Conservation (phyloP, 2,888 invertebrate genomes). For the Nasonovia ribisnigri region DNA sequence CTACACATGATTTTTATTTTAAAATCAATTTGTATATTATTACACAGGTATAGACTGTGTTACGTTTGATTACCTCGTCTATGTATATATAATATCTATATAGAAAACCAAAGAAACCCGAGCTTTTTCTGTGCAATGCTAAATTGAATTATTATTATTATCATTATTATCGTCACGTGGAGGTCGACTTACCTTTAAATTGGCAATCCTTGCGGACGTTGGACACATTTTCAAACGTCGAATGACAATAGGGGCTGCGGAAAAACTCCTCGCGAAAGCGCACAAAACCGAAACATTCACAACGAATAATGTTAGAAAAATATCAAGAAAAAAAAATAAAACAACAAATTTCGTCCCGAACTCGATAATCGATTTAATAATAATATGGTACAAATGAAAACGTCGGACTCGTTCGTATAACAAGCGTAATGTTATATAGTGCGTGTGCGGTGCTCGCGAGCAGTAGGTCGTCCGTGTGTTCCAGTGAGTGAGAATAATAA, state of each 20-base stretch:
- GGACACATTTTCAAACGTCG: neutral
- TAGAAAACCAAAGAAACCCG: neutral
- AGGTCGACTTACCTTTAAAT: neutral
- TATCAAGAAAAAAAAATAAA: neutral
- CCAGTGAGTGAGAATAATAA: neutral
- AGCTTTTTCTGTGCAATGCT: neutral
- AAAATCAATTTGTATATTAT: neutral
- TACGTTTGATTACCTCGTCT: neutral
- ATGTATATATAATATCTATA: no score
- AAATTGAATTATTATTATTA: neutral
- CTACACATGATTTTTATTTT: neutral
- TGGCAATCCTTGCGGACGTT: neutral
- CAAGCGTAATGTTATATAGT: neutral
- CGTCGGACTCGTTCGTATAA: neutral
- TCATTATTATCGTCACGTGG: neutral
- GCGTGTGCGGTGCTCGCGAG: neutral
- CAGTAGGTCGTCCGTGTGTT: neutral
- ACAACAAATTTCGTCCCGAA: neutral
- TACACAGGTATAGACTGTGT: neutral
- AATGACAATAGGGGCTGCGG: neutral
- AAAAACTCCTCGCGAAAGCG: neutral
- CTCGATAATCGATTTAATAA: neutral
- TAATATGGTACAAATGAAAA: neutral
- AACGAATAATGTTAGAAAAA: neutral
- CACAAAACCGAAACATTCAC: neutral